Evolutionary conservation across 1,140 invertebrate genomes (phyloP), one percentile per base, ranked within the genome.

Genomic region (Microplitis demolitor): DNA sequence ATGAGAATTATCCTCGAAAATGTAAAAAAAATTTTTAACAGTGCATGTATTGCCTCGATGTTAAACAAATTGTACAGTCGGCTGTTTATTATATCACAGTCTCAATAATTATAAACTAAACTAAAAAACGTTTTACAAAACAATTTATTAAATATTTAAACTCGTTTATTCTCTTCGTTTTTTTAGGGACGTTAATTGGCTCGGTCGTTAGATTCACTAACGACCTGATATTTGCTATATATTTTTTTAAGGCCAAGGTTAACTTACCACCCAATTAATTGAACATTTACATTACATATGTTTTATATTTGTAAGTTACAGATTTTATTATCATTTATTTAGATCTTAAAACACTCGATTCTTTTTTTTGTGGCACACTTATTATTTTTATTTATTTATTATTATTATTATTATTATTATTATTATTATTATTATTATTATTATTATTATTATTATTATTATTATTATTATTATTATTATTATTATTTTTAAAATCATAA

Each of bases 31-130:
- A 24, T 24, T 24, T 24, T 24, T 24, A 24, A 24, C 24, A 24
- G 24, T 24, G 24, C 24, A 45, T 45, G 39, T 11, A 45, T 11
- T 53, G 33, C 56, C 62, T 76, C 72, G 58, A 77, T 78, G 80
- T 74, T 76, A 78, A 81, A 80, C 77, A 81, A 81, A 83, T 83
- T 77, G 77, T 76, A 78, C 69, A 79, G 67, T 80, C 78, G 75
- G 75, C 79, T 81, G 79, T 80, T 63, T 53, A 67, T 75, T 78
- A 77, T 80, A 81, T 81, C 80, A 80, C 79, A 79, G 78, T 75
- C 67, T 78, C 71, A 79, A 82, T 79, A 82, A 83, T 80, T 82
- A 77, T 54, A 58, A 76, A 71, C 76, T 82, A 82, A 80, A 77
- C 56, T 58, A 73, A 24, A 24, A 24, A 74, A 61, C 14, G 51